These are phyloP conservation scores for Caenorhabditis remanei DNA, from an alignment of 1,140 invertebrate genomes.

Conservation along the genomic window DNA sequence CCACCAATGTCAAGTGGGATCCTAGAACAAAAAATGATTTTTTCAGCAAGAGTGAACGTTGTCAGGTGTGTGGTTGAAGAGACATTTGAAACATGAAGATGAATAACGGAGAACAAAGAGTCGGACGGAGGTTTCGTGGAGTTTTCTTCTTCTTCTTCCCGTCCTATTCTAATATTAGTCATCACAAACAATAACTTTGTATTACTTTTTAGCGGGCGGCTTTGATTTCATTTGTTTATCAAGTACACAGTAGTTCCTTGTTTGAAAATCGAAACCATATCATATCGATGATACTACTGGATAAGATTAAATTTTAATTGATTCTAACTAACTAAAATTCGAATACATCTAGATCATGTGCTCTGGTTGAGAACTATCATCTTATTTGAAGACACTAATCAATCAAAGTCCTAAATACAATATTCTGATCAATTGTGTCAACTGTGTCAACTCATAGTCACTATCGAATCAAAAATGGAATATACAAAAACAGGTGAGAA, in stretches of 20 bases:
- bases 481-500: slow-evolving; percentile 35
- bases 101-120: slow-evolving; percentile 44
- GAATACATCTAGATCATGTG: neutral
- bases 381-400: neutral
- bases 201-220: slow-evolving; percentile 35
- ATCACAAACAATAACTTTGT: slow-evolving; percentile 30
- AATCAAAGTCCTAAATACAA: neutral
- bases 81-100: neutral
- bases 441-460: neutral
- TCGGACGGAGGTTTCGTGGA: slow-evolving; percentile 27
- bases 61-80: neutral
- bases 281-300: neutral
- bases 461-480: slow-evolving; percentile 16
- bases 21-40: slow-evolving; percentile 52
- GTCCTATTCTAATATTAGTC: slow-evolving; percentile 33
- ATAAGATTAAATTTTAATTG: neutral
- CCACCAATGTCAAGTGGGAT: slow-evolving; percentile 50
- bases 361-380: neutral
- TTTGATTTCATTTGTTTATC: slow-evolving; percentile 30
- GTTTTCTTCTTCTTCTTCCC: slow-evolving; percentile 27
- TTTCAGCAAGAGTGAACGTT: neutral
- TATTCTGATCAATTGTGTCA: slow-evolving; percentile 19
- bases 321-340: too few relatives aligned
- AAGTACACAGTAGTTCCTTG: slow-evolving; percentile 24
- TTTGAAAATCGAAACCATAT: neutral